Percentiles rank a stretch among this genome's conserved stretches.
Evolutionary conservation across 2,797 vertebrate species (phyloP).

Genomic region (Chaunax sp.): DNA sequence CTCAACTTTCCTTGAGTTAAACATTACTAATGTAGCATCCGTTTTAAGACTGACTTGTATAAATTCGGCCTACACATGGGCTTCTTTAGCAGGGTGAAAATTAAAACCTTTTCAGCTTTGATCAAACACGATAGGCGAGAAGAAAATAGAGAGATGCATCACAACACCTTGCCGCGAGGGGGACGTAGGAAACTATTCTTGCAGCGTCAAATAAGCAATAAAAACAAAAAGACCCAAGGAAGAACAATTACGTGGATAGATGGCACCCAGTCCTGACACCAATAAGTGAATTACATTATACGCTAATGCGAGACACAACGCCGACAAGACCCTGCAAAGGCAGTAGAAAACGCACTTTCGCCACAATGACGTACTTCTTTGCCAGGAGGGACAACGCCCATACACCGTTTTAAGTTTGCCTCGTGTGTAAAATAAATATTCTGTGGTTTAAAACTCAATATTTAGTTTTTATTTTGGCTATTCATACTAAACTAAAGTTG

Average conservation of each 20-base stretch:
- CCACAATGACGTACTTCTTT: slow-evolving; percentile 62
- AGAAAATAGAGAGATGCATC: not conserved
- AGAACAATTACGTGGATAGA: not conserved
- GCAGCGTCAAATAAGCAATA: not conserved
- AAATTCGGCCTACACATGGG: not conserved
- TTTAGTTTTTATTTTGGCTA: no score
- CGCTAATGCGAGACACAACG: slow-evolving; percentile 49
- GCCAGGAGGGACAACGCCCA: slow-evolving; percentile 74
- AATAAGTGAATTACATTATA: slow-evolving; percentile 45
- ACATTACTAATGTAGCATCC: not conserved
- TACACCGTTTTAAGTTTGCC: slow-evolving; percentile 28
- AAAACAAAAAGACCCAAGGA: not conserved
- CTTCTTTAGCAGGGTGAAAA: not conserved
- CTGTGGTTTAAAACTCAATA: not conserved
- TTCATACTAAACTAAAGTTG: accelerated
- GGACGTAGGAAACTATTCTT: not conserved
- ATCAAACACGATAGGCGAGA: not conserved
- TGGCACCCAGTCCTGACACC: slow-evolving; percentile 1
- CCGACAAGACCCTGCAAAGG: slow-evolving; percentile 9
- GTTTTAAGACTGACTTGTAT: not conserved
- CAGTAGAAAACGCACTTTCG: slow-evolving; percentile 10
- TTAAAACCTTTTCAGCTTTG: not conserved
- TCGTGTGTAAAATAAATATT: not conserved
- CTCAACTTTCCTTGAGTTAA: slow-evolving; percentile 20
- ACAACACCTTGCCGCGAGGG: not conserved